phyloP scores from a whole-genome alignment of 2,113 vertebrate genomes.

The Craseonycteris thonglongyai region DNA sequence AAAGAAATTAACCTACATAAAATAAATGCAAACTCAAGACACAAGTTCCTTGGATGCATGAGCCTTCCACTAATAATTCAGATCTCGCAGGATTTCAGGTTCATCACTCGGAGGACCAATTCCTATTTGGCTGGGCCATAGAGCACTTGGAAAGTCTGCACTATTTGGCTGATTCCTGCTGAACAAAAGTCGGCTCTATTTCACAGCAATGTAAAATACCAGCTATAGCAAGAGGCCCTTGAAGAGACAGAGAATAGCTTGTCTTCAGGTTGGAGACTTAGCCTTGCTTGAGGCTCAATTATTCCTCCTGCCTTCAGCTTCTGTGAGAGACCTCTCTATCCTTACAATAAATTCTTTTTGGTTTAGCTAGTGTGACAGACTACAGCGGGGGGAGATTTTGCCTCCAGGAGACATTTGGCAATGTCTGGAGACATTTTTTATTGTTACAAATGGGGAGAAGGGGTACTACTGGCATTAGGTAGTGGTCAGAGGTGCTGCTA shows the following conservation, averaged over 20 bases:
- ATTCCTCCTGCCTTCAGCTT: background rate
- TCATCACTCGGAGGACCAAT: background rate
- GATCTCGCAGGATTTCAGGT: background rate
- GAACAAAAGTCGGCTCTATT: background rate
- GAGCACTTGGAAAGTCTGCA: background rate
- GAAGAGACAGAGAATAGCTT: background rate
- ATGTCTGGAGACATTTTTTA: background rate
- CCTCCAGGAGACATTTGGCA: background rate
- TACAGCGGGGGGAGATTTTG: background rate
- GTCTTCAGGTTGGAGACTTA: background rate
- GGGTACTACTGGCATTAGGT: background rate
- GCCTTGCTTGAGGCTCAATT: background rate
- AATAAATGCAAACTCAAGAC: background rate
- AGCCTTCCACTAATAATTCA: background rate
- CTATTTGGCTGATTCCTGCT: background rate
- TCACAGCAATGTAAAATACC: background rate
- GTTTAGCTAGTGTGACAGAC: background rate
- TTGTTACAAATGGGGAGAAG: background rate
- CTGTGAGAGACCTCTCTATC: background rate
- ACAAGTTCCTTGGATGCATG: background rate
- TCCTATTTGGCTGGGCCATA: background rate
- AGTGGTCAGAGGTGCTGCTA: background rate
- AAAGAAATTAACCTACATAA: background rate
- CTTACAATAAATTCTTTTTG: background rate
- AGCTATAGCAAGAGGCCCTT: background rate